phyloP scores from a whole-genome alignment of 2,797 vertebrate genomes.

The Siniperca undulata region DNA sequence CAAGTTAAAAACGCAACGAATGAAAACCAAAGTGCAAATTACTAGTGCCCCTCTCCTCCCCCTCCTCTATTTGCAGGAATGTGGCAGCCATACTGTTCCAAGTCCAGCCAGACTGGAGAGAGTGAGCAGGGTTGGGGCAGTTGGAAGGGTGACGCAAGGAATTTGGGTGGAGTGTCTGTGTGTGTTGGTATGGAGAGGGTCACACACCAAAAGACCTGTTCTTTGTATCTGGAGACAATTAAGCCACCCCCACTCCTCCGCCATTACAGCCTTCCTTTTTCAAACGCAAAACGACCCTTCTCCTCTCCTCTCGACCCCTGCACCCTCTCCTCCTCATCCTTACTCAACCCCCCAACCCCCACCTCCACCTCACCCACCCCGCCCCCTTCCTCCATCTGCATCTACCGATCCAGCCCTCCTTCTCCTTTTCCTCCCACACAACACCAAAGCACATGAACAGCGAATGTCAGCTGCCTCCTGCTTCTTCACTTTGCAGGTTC shows the following conservation, averaged over 20 bases:
- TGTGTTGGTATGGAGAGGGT: constrained; percentile 39
- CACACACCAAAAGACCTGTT: constrained; percentile 58
- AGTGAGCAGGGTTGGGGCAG: constrained; percentile 32
- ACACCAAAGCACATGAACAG: neutral
- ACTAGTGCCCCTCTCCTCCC: neutral
- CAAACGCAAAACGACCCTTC: constrained; percentile 60
- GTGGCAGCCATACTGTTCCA: constrained; percentile 61
- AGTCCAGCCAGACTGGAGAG: constrained; percentile 55
- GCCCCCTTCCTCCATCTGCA: neutral
- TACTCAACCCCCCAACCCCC: neutral
- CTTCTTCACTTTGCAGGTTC: constrained; percentile 17
- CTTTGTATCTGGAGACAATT: constrained; percentile 73
- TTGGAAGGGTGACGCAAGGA: constrained; percentile 56
- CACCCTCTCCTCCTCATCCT: constrained; percentile 38
- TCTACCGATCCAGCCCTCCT: constrained; percentile 15
- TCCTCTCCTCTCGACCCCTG: constrained; percentile 53
- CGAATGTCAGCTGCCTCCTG: constrained; percentile 14
- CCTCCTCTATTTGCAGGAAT: constrained; percentile 60
- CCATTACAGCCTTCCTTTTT: constrained; percentile 43
- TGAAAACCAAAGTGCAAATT: constrained; percentile 17
- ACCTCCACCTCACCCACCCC: neutral
- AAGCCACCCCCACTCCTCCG: constrained; percentile 20
- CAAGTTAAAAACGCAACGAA: constrained; percentile 7
- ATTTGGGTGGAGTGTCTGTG: constrained; percentile 68
- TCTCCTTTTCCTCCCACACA: constrained; percentile 37